Conservation (phyloP, 2,797 vertebrate species). For the Steatocranus sp. region DNA sequence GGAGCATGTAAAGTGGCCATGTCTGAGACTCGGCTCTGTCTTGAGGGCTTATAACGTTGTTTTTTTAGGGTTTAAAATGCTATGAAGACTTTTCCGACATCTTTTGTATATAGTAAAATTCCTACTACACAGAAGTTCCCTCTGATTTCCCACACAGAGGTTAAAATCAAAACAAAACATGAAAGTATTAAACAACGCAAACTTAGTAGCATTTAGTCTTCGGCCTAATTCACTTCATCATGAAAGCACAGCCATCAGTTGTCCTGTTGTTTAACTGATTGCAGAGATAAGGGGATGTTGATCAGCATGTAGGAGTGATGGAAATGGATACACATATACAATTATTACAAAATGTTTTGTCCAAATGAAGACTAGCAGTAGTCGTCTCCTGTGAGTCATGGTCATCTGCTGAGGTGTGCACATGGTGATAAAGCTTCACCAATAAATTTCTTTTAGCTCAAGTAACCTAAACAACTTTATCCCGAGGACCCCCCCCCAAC, state of each 20-base stretch:
- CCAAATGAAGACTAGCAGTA: neutral
- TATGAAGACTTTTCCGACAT: neutral
- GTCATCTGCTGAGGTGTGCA: constrained; percentile 2
- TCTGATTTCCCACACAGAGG: neutral
- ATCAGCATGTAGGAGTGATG: constrained; percentile 25
- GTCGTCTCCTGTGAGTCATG: constrained; percentile 3
- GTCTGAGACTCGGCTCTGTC: neutral
- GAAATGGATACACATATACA: neutral
- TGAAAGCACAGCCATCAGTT: neutral
- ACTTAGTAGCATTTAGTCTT: neutral
- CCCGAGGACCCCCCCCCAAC: neutral
- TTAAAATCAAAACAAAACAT: neutral
- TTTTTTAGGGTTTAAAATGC: constrained; percentile 27
- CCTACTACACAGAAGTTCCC: neutral
- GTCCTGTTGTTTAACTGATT: neutral
- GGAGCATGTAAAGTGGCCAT: constrained; percentile 19
- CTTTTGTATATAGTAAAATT: neutral
- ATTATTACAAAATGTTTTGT: constrained; percentile 7
- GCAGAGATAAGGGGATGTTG: neutral
- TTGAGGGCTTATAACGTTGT: neutral
- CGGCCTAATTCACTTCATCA: constrained; percentile 1
- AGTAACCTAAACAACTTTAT: neutral
- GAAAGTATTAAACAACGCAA: neutral
- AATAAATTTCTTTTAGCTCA: constrained; percentile 7
- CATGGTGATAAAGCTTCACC: neutral